Percentiles rank a stretch among this genome's conserved stretches.
Evolutionary conservation across 2,888 invertebrate species (phyloP).

Genomic region (Ormyrus labotus): DNA sequence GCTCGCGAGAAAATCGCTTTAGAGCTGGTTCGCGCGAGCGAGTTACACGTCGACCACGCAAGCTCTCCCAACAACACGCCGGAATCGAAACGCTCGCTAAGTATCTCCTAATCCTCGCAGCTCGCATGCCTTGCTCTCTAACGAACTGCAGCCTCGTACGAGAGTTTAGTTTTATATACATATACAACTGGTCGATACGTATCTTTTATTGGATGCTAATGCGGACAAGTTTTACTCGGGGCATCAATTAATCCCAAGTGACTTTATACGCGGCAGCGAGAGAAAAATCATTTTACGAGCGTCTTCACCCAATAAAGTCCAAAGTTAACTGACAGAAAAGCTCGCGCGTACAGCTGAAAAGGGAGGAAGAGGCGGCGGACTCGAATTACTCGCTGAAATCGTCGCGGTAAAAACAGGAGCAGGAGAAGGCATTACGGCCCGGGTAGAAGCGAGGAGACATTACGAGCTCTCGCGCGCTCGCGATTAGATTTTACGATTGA

Average conservation of each 20-base stretch:
- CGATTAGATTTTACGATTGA: constrained; percentile 57
- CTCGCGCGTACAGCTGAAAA: background rate
- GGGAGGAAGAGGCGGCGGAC: background rate
- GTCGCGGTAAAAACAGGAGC: background rate
- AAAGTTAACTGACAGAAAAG: constrained; percentile 15
- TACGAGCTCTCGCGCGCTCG: constrained; percentile 27
- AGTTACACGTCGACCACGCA: background rate
- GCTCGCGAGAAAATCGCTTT: constrained; percentile 25
- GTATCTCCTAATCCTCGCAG: constrained; percentile 43
- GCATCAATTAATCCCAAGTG: background rate
- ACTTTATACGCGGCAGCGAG: background rate
- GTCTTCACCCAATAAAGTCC: constrained; percentile 29
- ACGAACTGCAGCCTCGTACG: background rate
- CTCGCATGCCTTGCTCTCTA: no score
- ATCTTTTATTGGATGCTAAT: constrained; percentile 3
- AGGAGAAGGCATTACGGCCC: background rate
- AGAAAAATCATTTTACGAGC: background rate
- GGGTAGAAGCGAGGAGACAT: background rate
- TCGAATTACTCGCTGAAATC: background rate
- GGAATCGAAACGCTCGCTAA: constrained; percentile 21
- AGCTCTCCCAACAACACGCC: background rate
- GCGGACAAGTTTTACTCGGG: background rate
- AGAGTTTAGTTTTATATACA: background rate
- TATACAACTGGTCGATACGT: constrained; percentile 17
- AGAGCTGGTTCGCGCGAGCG: constrained; percentile 18